These are phyloP conservation scores for Apostichopus leukothele DNA, from an alignment of 53 echinoderm and acorn worm species.

Conservation along the genomic window DNA sequence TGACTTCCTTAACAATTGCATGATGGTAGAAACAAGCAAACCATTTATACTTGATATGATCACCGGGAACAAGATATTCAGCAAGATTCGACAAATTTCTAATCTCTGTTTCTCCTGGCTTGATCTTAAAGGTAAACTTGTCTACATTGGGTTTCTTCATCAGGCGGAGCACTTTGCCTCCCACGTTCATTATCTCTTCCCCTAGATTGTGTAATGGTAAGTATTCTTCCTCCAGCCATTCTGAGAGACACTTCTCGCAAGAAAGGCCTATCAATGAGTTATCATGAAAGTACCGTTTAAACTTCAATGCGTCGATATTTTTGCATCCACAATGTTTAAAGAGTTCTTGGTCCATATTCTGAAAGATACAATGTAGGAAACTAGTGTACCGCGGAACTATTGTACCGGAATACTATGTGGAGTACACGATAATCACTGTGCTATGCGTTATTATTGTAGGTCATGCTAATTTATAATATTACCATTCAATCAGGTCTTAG, in stretches of 20 bases:
- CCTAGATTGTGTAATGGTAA: not conserved
- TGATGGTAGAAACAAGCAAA: not conserved
- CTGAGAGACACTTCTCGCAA: constrained; percentile 9
- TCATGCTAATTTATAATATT: too few relatives aligned
- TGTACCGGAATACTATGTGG: too few relatives aligned
- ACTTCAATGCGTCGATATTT: not conserved
- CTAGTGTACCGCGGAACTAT: too few relatives aligned
- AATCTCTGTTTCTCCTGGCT: not conserved
- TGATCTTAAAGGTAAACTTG: not conserved
- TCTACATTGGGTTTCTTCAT: not conserved
- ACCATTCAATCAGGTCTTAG: too few relatives aligned
- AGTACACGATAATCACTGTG: too few relatives aligned
- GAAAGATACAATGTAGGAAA: too few relatives aligned
- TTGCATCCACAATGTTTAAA: not conserved
- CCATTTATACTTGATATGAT: constrained; percentile 7
- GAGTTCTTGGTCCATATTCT: not conserved
- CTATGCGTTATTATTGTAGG: too few relatives aligned
- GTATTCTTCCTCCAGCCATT: not conserved
- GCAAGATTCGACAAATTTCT: not conserved
- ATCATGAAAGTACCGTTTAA: not conserved
- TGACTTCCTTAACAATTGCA: not conserved
- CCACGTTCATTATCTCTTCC: not conserved
- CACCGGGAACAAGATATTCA: constrained; percentile 13
- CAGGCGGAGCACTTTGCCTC: not conserved
- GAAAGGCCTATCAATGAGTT: not conserved